Evolutionary conservation across 1,140 invertebrate species (phyloP), one percentile per base, ranked within the genome.

Genomic region (Psilanteris sp.): DNA sequence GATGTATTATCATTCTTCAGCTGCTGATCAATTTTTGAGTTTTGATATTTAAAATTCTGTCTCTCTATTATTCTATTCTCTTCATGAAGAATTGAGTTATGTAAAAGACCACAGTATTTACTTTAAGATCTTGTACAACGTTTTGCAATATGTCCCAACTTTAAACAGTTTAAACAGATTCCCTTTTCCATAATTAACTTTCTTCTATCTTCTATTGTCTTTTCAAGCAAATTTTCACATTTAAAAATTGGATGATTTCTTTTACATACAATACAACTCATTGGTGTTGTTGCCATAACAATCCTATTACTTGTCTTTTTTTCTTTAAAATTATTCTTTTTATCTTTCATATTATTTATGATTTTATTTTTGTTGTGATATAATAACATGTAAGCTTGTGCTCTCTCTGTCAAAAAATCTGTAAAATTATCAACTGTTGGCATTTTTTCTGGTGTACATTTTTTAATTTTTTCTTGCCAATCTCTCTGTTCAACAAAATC

Each of bases 381-480:
- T 10, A 57, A 29, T 8, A 67, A 0, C 24, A 36, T 32, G 0
- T 9, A 18, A 0, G 61, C 22, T 9, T 44, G 39, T 6, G 4
- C 3, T 14, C 41, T 6, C 55, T 55, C 39, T 8, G 24, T 13
- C 8, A 67, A 13, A 31, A 67, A 67, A 0, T 36, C 37, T 11
- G 14, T 13, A 16, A 74, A 74, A 11, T 61, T 39, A 16, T 24
- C 31, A n/a, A 74, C 24, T 8, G 27, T 55, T 0, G 61, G 54
- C 54, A 75, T 62, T 1, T 55, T 55, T 3, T 37, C 24, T 24
- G 44, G 39, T 1, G 26, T 61, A 10, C 16, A 3, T 9, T 29
- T 10, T 9, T 67, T 75, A 0, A 37, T 15, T 7, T 8, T 13
- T 11, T 72, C 46, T 29, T 73, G 48, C 62, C 74, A 77, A 8